Conservation (phyloP, 2,113 vertebrate species). For the Procavia capensis region DNA sequence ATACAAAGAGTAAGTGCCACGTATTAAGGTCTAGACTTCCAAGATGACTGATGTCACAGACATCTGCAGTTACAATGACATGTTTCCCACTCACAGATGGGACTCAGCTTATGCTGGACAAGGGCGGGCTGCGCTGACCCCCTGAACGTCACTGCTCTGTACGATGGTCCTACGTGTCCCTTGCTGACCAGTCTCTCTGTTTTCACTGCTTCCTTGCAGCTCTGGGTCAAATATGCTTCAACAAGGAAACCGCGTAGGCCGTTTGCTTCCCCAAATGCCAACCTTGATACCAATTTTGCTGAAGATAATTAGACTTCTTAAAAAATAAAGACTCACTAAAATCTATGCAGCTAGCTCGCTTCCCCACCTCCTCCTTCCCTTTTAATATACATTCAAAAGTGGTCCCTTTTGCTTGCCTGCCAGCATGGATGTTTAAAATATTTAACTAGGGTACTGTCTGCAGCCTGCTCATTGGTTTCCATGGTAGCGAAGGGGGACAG, state of each 20-base stretch:
- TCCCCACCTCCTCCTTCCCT: conserved; percentile 36
- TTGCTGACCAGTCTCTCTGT: neutral
- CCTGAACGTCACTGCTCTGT: conserved; percentile 22
- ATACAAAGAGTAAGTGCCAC: neutral
- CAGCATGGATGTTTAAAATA: conserved; percentile 79
- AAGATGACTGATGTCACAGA: conserved; percentile 37
- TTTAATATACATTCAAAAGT: conserved; percentile 60
- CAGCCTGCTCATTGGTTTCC: conserved; percentile 83
- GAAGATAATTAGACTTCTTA: neutral
- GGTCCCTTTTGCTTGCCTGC: conserved; percentile 50
- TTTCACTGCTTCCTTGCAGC: neutral
- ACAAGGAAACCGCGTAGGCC: neutral
- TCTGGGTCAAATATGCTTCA: conserved; percentile 54
- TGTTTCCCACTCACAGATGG: neutral
- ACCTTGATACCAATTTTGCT: conserved; percentile 3
- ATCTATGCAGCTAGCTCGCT: neutral
- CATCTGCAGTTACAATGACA: neutral
- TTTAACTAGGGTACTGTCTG: conserved; percentile 74
- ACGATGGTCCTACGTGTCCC: conserved; percentile 29
- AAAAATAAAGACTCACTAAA: conserved; percentile 1
- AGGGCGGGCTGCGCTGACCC: conserved; percentile 6
- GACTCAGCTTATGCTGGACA: neutral
- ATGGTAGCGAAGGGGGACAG: conserved; percentile 84
- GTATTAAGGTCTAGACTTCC: neutral
- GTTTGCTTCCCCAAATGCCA: conserved; percentile 5